A percentile compares a stretch with the other conserved stretches of the same genome.
phyloP scores from a whole-genome alignment of 2,113 vertebrate species.

The Terrapene triunguis region DNA sequence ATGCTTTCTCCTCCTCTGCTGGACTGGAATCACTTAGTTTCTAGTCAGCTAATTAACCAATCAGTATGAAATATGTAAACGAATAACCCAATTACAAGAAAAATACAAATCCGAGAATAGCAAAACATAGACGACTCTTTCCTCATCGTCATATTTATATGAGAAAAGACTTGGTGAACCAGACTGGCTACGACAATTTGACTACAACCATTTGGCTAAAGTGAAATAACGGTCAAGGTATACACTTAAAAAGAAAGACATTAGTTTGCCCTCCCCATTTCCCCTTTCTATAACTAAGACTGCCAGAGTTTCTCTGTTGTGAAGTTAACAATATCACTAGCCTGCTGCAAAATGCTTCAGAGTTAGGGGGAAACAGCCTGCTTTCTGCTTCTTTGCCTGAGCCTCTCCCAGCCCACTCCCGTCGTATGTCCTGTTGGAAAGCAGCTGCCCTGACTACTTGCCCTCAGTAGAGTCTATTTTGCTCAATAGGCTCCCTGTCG shows the following conservation, averaged over 20 bases:
- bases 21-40: neutral
- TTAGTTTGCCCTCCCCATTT: neutral
- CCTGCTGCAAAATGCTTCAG: neutral
- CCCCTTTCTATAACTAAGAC: neutral
- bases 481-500: neutral
- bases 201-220: neutral
- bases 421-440: neutral
- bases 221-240: neutral
- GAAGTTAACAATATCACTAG: neutral
- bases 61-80: neutral
- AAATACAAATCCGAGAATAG: neutral
- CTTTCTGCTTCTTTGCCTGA: neutral
- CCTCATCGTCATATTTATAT: neutral
- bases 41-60: neutral
- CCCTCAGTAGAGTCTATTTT: neutral
- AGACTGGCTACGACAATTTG: neutral
- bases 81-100: neutral
- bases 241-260: neutral
- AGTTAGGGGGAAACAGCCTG: neutral
- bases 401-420: neutral
- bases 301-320: neutral
- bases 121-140: neutral
- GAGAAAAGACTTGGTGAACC: neutral
- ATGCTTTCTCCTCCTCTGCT: neutral
- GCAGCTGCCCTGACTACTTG: neutral